Percentiles rank a stretch among this genome's conserved stretches.
phyloP scores from a whole-genome alignment of 2,113 vertebrate genomes.

The Orthonyx spaldingii region DNA sequence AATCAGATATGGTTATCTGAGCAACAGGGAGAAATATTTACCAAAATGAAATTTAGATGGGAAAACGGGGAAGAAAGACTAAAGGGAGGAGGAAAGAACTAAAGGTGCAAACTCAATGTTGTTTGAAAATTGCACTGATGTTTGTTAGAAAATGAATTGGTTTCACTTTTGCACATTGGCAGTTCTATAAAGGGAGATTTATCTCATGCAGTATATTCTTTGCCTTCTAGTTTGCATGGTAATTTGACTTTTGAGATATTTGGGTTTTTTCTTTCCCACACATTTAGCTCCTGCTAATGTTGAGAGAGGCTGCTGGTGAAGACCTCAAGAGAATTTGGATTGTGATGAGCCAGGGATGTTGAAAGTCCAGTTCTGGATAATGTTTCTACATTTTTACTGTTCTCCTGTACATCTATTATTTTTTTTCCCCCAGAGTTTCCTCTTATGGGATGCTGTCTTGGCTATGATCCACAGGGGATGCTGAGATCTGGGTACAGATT shows the following conservation, averaged over 20 bases:
- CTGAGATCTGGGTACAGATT: background rate
- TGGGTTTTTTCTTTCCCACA: background rate
- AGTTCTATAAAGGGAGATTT: background rate
- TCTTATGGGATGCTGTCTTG: background rate
- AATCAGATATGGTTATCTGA: background rate
- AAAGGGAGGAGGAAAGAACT: background rate
- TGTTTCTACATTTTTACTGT: background rate
- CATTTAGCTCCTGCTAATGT: background rate
- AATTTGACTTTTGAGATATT: background rate
- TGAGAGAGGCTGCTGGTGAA: background rate
- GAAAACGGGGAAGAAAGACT: background rate
- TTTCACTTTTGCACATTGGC: background rate
- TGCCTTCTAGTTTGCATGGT: background rate
- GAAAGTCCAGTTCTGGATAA: background rate
- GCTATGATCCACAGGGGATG: background rate
- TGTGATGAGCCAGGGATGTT: background rate
- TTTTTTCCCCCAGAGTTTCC: background rate
- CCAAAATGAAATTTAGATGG: background rate
- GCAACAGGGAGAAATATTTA: conserved; percentile 33
- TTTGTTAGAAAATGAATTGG: background rate
- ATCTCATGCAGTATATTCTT: background rate
- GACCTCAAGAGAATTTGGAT: background rate
- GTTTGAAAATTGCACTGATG: background rate
- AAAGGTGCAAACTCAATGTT: background rate
- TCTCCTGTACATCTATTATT: background rate